Conservation (phyloP, 2,113 vertebrate species). For the Chaenocephalus aceratus region DNA sequence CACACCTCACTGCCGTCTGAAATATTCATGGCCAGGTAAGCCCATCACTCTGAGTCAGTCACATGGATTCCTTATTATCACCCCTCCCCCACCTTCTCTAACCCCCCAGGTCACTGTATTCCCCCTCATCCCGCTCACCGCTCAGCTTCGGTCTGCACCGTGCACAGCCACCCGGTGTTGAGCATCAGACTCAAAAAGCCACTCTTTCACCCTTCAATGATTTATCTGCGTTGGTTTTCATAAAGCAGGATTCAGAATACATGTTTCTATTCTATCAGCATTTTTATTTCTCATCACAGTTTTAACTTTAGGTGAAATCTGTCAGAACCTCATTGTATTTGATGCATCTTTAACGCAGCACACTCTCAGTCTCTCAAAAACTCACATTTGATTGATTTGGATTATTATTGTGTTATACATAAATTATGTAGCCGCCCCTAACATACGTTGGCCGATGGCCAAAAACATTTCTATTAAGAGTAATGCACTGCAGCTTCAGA, state of each 20-base stretch:
- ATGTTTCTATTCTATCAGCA: neutral
- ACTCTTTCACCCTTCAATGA: constrained; percentile 40
- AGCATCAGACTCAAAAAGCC: constrained; percentile 51
- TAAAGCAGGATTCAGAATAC: neutral
- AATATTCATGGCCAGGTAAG: constrained; percentile 83
- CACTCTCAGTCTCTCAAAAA: neutral
- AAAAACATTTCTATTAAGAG: too few relatives aligned
- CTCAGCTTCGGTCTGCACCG: constrained; percentile 45
- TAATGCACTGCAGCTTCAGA: too few relatives aligned
- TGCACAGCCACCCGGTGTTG: constrained; percentile 23
- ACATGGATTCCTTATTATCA: constrained; percentile 79
- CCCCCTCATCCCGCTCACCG: constrained; percentile 60
- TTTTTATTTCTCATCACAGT: neutral
- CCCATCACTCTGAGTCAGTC: constrained; percentile 76
- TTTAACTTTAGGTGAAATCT: neutral
- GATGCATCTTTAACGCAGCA: neutral
- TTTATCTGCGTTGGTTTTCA: constrained; percentile 20
- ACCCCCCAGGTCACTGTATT: constrained; percentile 69
- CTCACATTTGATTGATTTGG: neutral
- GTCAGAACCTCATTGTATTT: neutral
- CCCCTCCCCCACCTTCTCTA: constrained; percentile 59
- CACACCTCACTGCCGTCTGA: constrained; percentile 80
- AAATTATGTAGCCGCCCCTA: too few relatives aligned
- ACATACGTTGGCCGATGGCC: too few relatives aligned
- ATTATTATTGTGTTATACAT: too few relatives aligned